Conservation (phyloP, 2,797 vertebrate genomes). For the Acomys russatus region DNA sequence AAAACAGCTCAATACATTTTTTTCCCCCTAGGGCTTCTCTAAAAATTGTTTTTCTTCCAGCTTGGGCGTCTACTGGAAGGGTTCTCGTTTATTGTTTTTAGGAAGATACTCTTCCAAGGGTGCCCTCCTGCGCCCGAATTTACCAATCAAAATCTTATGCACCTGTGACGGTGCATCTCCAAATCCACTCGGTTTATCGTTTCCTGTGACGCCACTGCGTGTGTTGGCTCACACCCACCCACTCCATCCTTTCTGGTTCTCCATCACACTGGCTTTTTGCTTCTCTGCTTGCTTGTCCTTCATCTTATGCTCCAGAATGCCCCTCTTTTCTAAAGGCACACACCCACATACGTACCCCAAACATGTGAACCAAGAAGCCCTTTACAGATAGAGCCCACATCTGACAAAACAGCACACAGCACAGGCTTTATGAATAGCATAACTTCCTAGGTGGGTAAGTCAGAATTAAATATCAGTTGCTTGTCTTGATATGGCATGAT, state of each 20-base stretch:
- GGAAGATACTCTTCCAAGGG: background rate
- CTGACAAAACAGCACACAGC: background rate
- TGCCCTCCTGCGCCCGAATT: background rate
- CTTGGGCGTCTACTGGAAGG: background rate
- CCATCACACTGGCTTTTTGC: background rate
- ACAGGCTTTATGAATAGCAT: background rate
- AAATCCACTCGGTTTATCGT: background rate
- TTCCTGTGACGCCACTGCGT: too few species aligned
- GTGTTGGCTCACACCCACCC: background rate
- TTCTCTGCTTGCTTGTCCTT: background rate
- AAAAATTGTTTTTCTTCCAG: background rate
- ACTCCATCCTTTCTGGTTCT: background rate
- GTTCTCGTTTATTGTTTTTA: background rate
- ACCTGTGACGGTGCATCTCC: background rate
- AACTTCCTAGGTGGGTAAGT: background rate
- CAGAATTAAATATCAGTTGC: slow-evolving; percentile 51
- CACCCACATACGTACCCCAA: background rate
- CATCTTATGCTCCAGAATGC: too few species aligned
- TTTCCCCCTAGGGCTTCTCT: background rate
- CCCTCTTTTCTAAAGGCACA: background rate
- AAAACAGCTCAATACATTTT: background rate
- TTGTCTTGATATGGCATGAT: background rate
- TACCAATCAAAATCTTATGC: background rate
- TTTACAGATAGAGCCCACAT: background rate
- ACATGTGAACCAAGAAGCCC: background rate